phyloP scores from a whole-genome alignment of 2,888 invertebrate species.

The Eupithecia abbreviata region DNA sequence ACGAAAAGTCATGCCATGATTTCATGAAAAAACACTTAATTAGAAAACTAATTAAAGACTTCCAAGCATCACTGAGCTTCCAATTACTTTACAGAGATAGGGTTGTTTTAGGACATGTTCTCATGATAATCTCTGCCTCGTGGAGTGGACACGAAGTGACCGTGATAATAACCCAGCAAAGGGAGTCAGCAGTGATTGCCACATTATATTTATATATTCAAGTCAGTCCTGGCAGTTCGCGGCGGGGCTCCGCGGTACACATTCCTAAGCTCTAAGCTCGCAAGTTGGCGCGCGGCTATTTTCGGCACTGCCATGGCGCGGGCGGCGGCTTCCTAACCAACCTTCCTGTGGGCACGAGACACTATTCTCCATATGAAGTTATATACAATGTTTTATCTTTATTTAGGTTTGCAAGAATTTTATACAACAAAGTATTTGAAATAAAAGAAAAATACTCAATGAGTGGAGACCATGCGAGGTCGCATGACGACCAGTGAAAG shows the following conservation, averaged over 20 bases:
- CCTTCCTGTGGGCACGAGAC: slow-evolving; percentile 42
- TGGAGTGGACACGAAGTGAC: not conserved
- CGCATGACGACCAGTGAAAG: too few relatives aligned
- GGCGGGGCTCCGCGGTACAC: not conserved
- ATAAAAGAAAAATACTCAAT: not conserved
- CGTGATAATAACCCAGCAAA: not conserved
- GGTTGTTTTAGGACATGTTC: not conserved
- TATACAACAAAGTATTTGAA: not conserved
- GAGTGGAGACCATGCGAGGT: too few relatives aligned
- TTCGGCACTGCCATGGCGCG: slow-evolving; percentile 37
- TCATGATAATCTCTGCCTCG: not conserved
- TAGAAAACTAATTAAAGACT: not conserved
- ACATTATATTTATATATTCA: not conserved
- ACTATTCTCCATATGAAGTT: slow-evolving; percentile 6
- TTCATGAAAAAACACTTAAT: not conserved
- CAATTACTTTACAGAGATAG: not conserved
- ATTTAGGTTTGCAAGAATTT: not conserved
- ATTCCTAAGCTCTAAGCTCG: slow-evolving; percentile 35
- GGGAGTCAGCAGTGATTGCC: not conserved
- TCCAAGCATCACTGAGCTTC: not conserved
- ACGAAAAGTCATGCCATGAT: not conserved
- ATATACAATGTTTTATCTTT: not conserved
- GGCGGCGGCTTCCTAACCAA: slow-evolving; percentile 37
- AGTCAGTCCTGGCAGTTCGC: not conserved
- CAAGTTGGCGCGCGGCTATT: slow-evolving; percentile 41